Evolutionary conservation across 2,113 vertebrate genomes (phyloP), one percentile per base, ranked within the genome.

Genomic region (Hucho hucho): DNA sequence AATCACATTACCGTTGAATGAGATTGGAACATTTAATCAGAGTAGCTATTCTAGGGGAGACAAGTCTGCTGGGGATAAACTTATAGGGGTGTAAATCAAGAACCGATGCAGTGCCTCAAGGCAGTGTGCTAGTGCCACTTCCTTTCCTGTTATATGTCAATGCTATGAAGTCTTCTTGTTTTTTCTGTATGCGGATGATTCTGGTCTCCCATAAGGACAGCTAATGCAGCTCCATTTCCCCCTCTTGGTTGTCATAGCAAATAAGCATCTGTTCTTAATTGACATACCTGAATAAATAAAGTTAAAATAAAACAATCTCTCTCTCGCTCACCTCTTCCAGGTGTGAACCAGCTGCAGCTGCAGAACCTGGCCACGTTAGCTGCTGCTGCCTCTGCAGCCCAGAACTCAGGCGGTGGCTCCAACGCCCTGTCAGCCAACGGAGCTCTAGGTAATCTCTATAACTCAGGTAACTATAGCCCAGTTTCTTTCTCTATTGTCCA

Each of bases 311-410:
- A 43, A 43, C 9, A 12, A 12, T 9, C 9, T 43, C 68, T 70
- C 7, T 43, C 37, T 43, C 9, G 0, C 37, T 43, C 37, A 9
- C 66, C 64, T 77, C 69, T 73, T 75, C 0, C 87, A 92, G 95
- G 96, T 89, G 95, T 98, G 94, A 98, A 96, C 89, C 95, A 96
- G 90, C 94, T 97, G 88, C 97, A 98, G 68, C 91, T 98, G 87
- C 96, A 98, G 94, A 98, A 98, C 87, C 91, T 98, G 94, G 97
- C 97, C 78, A 97, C 96, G 32, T 84, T 98, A 91, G 97, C 96
- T 70, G 96, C 97, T 0, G 96, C 97, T 12, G 96, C 96, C 0
- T 96, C 96, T 49, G 96, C 96, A 68, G 96, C 95, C 66, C 97
- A 98, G 89, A 95, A 92, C 92, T 95, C 96, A 91, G 95, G 93